phyloP scores from a whole-genome alignment of 2,113 vertebrate species.

The Acrocephalus arundinaceus region DNA sequence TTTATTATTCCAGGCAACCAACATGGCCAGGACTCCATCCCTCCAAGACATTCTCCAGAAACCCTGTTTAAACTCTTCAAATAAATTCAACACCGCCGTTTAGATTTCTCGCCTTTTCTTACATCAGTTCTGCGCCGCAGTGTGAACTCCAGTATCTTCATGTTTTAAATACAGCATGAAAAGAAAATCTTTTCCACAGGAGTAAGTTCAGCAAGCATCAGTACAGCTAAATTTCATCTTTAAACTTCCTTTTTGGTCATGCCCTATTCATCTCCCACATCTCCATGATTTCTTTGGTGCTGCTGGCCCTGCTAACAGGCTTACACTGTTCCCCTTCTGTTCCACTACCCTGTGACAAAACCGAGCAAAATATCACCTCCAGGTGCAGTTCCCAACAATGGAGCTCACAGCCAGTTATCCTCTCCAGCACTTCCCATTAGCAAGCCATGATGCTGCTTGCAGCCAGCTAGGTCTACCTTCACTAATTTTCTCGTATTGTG shows the following conservation, averaged over 20 bases:
- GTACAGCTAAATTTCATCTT: not conserved
- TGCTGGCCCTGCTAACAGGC: not conserved
- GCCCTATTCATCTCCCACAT: not conserved
- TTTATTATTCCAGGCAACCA: not conserved
- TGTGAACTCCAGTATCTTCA: not conserved
- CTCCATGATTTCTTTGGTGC: not conserved
- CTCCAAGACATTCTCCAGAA: not conserved
- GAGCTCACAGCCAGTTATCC: conserved; percentile 2
- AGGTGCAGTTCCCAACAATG: not conserved
- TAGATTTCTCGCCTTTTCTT: not conserved
- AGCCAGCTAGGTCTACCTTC: conserved; percentile 7
- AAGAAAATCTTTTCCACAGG: not conserved
- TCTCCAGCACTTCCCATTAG: conserved; percentile 29
- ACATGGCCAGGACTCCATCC: not conserved
- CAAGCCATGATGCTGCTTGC: not conserved
- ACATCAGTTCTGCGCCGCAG: not conserved
- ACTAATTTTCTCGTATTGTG: conserved; percentile 38
- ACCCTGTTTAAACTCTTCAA: not conserved
- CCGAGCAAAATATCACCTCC: not conserved
- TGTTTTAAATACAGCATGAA: not conserved
- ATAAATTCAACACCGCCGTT: not conserved
- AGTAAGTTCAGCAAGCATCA: not conserved
- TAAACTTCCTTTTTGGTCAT: not conserved
- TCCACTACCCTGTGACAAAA: not conserved
- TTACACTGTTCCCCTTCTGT: not conserved